phyloP scores from a whole-genome alignment of 2,797 vertebrate species.

The Amniataba percoides region DNA sequence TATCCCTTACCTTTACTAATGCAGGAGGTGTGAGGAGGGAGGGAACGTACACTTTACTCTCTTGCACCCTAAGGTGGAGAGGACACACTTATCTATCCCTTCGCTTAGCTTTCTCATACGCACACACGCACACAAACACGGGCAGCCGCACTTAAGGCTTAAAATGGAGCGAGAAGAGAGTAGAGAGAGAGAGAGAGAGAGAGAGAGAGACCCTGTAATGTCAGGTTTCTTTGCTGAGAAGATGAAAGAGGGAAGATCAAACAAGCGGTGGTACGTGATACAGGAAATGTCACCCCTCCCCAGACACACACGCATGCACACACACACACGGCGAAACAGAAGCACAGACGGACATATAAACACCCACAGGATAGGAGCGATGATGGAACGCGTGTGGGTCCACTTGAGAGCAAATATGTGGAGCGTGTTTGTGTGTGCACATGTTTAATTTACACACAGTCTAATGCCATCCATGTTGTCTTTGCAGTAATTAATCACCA shows the following conservation, averaged over 20 bases:
- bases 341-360: slow-evolving; percentile 38
- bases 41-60: slow-evolving; percentile 43
- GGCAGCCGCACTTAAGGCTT: slow-evolving; percentile 34
- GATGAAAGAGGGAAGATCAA: slow-evolving; percentile 84
- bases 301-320: slow-evolving; percentile 32
- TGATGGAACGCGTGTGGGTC: slow-evolving; percentile 34
- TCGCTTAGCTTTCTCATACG: slow-evolving; percentile 48
- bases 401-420: slow-evolving; percentile 50
- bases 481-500: slow-evolving; percentile 66
- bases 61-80: slow-evolving; percentile 60
- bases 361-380: slow-evolving; percentile 26
- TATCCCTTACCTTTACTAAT: slow-evolving; percentile 41
- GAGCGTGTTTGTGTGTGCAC: slow-evolving; percentile 8
- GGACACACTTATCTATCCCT: slow-evolving; percentile 63
- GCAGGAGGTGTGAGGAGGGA: slow-evolving; percentile 34
- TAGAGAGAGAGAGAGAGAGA: slow-evolving; percentile 65
- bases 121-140: slow-evolving; percentile 5
- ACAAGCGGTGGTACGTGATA: slow-evolving; percentile 75
- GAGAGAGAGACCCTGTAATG: slow-evolving; percentile 74
- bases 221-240: slow-evolving; percentile 80
- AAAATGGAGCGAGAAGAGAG: slow-evolving; percentile 62
- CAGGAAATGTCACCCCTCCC: slow-evolving; percentile 74
- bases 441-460: slow-evolving; percentile 13
- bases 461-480: slow-evolving; percentile 40
- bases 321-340: slow-evolving; percentile 26